phyloP scores from a whole-genome alignment of 1,140 invertebrate species.

The Frieseomelitta varia region DNA sequence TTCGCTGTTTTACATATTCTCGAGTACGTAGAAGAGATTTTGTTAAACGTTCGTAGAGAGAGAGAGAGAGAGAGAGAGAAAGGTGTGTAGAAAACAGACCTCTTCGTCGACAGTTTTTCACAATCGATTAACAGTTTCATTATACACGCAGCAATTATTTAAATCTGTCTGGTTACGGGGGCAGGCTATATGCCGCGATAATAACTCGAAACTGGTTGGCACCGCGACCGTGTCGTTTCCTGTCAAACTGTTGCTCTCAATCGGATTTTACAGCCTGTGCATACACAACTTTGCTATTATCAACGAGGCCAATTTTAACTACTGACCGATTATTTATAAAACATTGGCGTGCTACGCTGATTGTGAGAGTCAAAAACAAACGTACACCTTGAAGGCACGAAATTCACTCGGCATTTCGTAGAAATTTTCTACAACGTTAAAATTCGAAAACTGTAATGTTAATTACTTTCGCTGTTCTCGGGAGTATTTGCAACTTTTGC shows the following conservation, averaged over 20 bases:
- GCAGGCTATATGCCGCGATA: not conserved
- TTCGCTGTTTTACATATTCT: too few species aligned
- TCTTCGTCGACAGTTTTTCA: not conserved
- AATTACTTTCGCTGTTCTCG: too few species aligned
- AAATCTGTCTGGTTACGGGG: conserved; percentile 23
- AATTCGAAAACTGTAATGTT: too few species aligned
- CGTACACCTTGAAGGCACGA: too few species aligned
- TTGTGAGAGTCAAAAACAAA: too few species aligned
- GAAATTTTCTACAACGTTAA: too few species aligned
- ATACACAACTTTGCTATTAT: not conserved
- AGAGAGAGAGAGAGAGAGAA: too few species aligned
- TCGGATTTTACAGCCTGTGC: too few species aligned
- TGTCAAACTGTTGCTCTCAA: conserved; percentile 9
- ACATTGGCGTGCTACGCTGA: not conserved
- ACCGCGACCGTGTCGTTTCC: not conserved
- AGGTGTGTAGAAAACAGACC: not conserved
- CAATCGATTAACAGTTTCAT: conserved; percentile 1
- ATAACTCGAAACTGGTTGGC: conserved; percentile 28
- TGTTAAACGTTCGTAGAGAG: not conserved
- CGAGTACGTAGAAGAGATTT: not conserved
- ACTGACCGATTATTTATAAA: conserved; percentile 13
- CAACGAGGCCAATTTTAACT: not conserved
- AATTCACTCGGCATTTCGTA: too few species aligned
- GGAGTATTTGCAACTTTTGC: too few species aligned
- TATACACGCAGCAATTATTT: conserved; percentile 20